Evolutionary conservation across 2,797 vertebrate genomes (phyloP).

Genomic region (Poeciliopsis turneri): DNA sequence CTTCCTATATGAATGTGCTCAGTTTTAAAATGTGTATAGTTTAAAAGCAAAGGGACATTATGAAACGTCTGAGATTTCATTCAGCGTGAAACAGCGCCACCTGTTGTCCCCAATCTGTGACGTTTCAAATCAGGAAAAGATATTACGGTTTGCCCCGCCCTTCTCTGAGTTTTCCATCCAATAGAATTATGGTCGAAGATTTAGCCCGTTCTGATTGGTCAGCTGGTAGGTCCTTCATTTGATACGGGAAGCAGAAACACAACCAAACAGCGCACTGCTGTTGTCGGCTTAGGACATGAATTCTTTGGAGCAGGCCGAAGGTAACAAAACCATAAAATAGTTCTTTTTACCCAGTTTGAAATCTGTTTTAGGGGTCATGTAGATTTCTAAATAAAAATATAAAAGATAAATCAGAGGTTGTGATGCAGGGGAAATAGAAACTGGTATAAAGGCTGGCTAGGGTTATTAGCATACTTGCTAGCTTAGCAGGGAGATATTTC

Average conservation of each 20-base stretch:
- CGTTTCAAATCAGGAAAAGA: background rate
- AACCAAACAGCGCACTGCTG: constrained; percentile 19
- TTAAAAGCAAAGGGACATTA: too few species aligned
- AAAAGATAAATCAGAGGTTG: background rate
- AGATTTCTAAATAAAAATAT: fast-evolving
- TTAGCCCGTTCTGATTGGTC: constrained; percentile 48
- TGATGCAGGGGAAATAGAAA: background rate
- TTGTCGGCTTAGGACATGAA: constrained; percentile 83
- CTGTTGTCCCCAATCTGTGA: background rate
- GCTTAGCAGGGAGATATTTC: background rate
- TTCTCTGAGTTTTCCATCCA: constrained; percentile 2
- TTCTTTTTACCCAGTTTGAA: background rate
- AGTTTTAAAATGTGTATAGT: too few species aligned
- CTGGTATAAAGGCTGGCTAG: background rate
- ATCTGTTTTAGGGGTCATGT: fast-evolving
- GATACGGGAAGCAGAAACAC: constrained; percentile 36
- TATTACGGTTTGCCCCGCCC: background rate
- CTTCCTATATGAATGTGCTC: background rate
- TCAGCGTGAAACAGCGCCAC: background rate
- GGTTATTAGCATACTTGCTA: constrained; percentile 58
- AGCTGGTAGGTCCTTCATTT: constrained; percentile 29
- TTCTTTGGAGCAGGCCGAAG: constrained; percentile 97
- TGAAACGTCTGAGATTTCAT: background rate
- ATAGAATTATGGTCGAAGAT: constrained; percentile 8
- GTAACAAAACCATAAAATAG: constrained; percentile 68